phyloP scores from a whole-genome alignment of 1,140 invertebrate genomes.

The Polyergus mexicanus region DNA sequence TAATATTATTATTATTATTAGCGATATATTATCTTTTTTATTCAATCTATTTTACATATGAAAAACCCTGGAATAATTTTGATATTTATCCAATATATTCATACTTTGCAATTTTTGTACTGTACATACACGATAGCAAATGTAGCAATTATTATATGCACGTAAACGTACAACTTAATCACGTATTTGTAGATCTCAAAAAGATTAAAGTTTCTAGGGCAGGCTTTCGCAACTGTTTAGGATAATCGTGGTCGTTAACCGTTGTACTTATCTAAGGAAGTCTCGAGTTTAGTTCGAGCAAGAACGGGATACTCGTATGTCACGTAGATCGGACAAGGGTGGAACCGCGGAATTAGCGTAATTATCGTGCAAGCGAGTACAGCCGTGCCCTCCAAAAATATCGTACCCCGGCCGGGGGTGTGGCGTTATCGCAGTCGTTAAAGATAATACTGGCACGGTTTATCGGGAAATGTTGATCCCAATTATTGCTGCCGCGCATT shows the following conservation, averaged over 20 bases:
- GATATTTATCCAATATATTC: constrained; percentile 20
- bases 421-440: constrained; percentile 51
- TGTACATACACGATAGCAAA: background rate
- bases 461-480: constrained; percentile 67
- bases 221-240: constrained; percentile 69
- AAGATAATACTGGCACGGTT: constrained; percentile 62
- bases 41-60: background rate
- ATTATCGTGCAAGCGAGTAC: constrained; percentile 64
- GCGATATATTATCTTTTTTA: too few species aligned
- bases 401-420: constrained; percentile 22
- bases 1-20: too few species aligned
- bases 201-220: constrained; percentile 55
- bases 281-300: constrained; percentile 47
- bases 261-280: constrained; percentile 73
- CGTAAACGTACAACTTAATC: constrained; percentile 39
- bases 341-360: constrained; percentile 72
- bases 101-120: background rate
- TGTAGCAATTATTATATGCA: background rate
- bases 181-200: constrained; percentile 40
- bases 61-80: constrained; percentile 20
- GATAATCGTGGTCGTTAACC: constrained; percentile 72
- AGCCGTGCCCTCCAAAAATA: constrained; percentile 44
- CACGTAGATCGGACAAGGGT: constrained; percentile 56
- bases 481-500: constrained; percentile 51
- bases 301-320: constrained; percentile 38